A percentile compares a stretch with the other conserved stretches of the same genome.
phyloP scores from a whole-genome alignment of 92 coral and sea anemone genomes.

The Epizoanthus stellaris region DNA sequence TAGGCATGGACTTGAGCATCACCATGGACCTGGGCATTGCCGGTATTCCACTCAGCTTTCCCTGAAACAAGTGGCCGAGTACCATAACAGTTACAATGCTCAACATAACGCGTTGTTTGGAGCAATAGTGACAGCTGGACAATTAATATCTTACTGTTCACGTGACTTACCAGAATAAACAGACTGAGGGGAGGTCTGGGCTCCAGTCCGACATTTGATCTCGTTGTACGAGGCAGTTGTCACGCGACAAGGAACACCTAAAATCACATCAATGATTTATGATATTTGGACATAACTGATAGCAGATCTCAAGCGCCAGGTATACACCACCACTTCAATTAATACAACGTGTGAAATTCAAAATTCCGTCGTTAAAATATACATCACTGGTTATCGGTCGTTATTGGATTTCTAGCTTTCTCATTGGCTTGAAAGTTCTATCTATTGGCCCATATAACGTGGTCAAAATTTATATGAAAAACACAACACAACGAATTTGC shows the following conservation, averaged over 20 bases:
- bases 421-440: too few species aligned
- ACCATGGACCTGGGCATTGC: too few species aligned
- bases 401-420: neutral
- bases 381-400: neutral
- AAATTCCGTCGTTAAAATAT: neutral
- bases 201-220: constrained; percentile 78
- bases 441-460: too few species aligned
- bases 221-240: constrained; percentile 36
- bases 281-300: neutral
- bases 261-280: too few species aligned
- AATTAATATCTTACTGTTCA: neutral
- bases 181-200: constrained; percentile 20
- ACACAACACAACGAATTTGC: too few species aligned
- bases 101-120: neutral
- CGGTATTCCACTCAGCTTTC: too few species aligned
- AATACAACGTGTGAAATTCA: neutral
- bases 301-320: too few species aligned
- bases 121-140: neutral
- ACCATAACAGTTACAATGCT: neutral
- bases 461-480: too few species aligned
- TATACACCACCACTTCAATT: neutral
- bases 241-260: constrained; percentile 79
- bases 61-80: too few species aligned
- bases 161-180: constrained; percentile 67
- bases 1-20: too few species aligned